Evolutionary conservation across 2,113 vertebrate genomes (phyloP).

Genomic region (Antechinus stuartii): DNA sequence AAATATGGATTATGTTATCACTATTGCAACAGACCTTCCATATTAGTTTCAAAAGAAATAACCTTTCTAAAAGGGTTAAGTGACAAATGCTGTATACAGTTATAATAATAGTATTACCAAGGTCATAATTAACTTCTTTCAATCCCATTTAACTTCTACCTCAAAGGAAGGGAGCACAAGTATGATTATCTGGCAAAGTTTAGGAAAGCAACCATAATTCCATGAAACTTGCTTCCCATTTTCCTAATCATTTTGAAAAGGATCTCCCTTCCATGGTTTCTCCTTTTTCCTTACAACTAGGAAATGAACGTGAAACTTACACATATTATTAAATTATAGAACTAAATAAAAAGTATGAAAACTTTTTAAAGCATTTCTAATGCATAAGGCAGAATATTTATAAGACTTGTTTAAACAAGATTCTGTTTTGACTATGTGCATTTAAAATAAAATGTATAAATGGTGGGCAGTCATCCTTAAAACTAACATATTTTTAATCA

Average conservation of each 20-base stretch:
- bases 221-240: slow-evolving; percentile 10
- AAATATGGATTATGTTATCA: not conserved
- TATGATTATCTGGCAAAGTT: not conserved
- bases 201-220: not conserved
- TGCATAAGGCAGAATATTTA: slow-evolving; percentile 1
- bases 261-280: not conserved
- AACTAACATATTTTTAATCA: slow-evolving; percentile 40
- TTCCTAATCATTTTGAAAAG: not conserved
- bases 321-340: slow-evolving; percentile 28
- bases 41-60: not conserved
- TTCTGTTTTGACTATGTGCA: not conserved
- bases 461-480: slow-evolving; percentile 26
- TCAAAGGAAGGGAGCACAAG: not conserved
- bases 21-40: not conserved
- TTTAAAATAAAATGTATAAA: not conserved
- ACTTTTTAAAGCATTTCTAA: slow-evolving; percentile 24
- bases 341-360: slow-evolving; percentile 12
- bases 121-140: not conserved
- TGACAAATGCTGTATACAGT: not conserved
- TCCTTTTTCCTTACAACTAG: not conserved
- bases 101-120: not conserved
- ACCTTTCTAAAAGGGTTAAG: not conserved
- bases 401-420: not conserved
- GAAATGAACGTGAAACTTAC: slow-evolving; percentile 21
- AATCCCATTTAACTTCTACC: not conserved